These are phyloP conservation scores for Polydesmus complanatus DNA, from an alignment of 2,888 invertebrate species.

Conservation along the genomic window DNA sequence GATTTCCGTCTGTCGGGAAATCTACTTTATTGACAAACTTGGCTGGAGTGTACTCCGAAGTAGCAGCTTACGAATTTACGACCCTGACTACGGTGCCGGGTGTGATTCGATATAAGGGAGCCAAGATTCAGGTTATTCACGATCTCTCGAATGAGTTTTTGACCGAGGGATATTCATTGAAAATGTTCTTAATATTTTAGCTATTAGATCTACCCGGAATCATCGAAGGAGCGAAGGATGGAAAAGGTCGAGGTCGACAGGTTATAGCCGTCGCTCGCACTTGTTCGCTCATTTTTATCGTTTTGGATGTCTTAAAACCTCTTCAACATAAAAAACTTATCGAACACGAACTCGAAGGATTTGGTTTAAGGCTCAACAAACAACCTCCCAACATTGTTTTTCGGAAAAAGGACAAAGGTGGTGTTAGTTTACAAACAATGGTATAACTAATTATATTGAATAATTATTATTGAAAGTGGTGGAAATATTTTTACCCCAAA, in stretches of 20 bases:
- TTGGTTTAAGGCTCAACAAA: constrained; percentile 87
- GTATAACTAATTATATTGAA: too few relatives aligned
- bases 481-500: neutral
- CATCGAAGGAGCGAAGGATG: constrained; percentile 99
- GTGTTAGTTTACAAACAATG: constrained; percentile 84
- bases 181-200: too few relatives aligned
- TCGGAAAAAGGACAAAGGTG: constrained; percentile 95
- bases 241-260: constrained; percentile 95
- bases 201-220: constrained; percentile 97
- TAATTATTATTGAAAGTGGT: neutral
- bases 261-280: constrained; percentile 98
- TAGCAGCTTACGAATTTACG: constrained; percentile 98
- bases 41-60: constrained; percentile 99
- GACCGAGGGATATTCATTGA: too few relatives aligned
- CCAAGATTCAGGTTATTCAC: constrained; percentile 74
- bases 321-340: constrained; percentile 88
- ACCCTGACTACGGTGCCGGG: constrained; percentile 98
- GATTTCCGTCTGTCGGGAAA: constrained; percentile 98
- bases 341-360: constrained; percentile 97
- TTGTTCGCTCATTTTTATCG: constrained; percentile 93
- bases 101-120: constrained; percentile 97
- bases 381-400: constrained; percentile 94
- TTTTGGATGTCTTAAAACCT: constrained; percentile 93
- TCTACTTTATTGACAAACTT: constrained; percentile 91
- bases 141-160: too few relatives aligned